Base-by-base conservation (phyloP, 2,113 vertebrate genomes). In the Percopsis transmontana region DNA sequence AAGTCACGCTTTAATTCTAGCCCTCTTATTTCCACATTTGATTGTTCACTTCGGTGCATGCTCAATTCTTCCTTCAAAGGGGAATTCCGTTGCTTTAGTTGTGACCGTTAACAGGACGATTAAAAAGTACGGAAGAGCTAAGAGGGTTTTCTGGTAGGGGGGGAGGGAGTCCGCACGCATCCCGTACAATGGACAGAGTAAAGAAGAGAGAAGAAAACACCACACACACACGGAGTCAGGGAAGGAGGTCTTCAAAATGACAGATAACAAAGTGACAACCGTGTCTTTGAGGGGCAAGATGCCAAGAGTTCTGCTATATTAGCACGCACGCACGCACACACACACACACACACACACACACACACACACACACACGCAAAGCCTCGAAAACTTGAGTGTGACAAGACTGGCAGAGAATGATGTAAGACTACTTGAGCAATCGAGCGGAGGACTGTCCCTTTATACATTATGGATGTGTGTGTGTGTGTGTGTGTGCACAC, bases 231-330 rank as follows among this genome's bases (percentile, higher is more conserved):
- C 57, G 70, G 62, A 62, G 63, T 12, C 73, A 72, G 77, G 62
- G 73, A 77, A 52, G 73, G 64, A 62, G 71, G 86, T 76, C 77
- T 74, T 51, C 45, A 76, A 80, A 76, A 77, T 83, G 86, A 86
- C 82, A 78, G 83, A 80, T 73, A 80, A 85, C 85, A 83, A 82
- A 82, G 80, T 85, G 86, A 85, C 79, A 79, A 88, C 86, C 73
- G 76, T 80, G 86, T 76, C 82, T 69, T 64, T 24, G 64, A 82
- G 86, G 82, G 79, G 68, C 68, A 66, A 62, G 47, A 67, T 45
- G 69, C 66, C 77, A 62, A 72, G 71, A 70, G 72, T 79, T 75
- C 62, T 80, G 65, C 38, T 20, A 70, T 70, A 67, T 72, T 76
- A 65, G 58, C 61, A n/a, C 61, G 33, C 39, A 59, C 47, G 38